Percentiles rank a stretch among this genome's conserved stretches.
These are phyloP conservation scores for Deilephila porcellus DNA, from an alignment of 2,888 invertebrate genomes.

Conservation along the genomic window DNA sequence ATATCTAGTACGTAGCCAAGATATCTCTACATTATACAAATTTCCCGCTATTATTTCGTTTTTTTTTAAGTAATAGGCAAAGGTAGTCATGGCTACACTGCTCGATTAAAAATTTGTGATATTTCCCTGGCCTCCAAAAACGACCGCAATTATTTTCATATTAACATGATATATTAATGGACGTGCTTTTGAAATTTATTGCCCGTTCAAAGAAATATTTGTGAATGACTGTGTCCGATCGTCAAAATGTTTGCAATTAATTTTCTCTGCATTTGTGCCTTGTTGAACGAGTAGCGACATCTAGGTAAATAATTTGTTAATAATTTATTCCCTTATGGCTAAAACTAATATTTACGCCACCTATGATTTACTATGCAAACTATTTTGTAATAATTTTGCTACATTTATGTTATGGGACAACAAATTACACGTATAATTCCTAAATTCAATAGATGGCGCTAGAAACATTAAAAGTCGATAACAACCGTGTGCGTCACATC, in stretches of 20 bases:
- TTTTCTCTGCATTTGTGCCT: neutral
- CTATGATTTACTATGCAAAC: neutral
- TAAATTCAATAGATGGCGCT: constrained; percentile 45
- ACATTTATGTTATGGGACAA: neutral
- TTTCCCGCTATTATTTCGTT: neutral
- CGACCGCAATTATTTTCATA: neutral
- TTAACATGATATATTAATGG: neutral
- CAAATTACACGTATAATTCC: neutral
- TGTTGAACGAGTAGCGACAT: neutral
- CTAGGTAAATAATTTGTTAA: neutral
- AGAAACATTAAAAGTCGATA: constrained; percentile 61
- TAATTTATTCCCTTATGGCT: neutral
- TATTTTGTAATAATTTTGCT: neutral
- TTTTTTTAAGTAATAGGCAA: neutral
- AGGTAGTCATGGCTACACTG: neutral
- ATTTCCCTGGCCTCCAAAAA: neutral
- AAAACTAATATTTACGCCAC: neutral
- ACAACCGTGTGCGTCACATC: constrained; percentile 73
- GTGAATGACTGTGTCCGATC: neutral
- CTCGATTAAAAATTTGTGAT: too few relatives aligned
- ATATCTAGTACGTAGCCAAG: neutral
- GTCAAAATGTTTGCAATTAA: neutral
- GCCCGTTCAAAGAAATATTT: too few relatives aligned
- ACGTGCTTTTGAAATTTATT: too few relatives aligned
- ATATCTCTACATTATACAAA: neutral